Evolutionary conservation across 2,888 invertebrate genomes (phyloP), one percentile per base, ranked within the genome.

Genomic region (Ferrisia virgata): DNA sequence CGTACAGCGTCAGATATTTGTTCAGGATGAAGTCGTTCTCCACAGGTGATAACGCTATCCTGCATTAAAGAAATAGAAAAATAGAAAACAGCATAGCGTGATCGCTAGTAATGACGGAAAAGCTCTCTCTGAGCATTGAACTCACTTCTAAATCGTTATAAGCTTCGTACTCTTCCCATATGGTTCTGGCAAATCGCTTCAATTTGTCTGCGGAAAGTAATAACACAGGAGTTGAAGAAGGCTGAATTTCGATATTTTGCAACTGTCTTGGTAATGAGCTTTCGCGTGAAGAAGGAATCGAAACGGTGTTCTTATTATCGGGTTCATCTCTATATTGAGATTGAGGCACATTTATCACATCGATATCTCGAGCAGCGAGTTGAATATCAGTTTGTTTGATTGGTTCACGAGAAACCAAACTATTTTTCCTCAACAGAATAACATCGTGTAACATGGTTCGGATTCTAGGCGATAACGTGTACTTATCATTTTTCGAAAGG

Each of bases 181-280:
- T 83, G 31, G 83, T 83, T n/a, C 15, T 43, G 18, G 28, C 25
- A 33, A 18, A 39, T 43, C 76, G 39, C 18, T 72, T 40, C 5
- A 76, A 9, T 83, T 72, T 28, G 15, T 72, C 83, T 2, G 33
- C 28, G 31, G 81, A 36, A 11, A 81, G 53, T 33, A 53, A 33
- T 13, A 22, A 9, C 5, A 64, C 33, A n/a, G 43, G 25, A 4
- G 22, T 22, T 18, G 69, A 18, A 13, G 72, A 72, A 2, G 72
- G 8, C 25, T 33, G 72, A 15, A 31, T 53, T 18, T 18, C 31
- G 8, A 31, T 18, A 11, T 15, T 40, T 25, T 83, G 83, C 6
- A 76, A 83, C 53, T 76, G 72, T 28, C 83, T 83, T 39, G 36
- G 83, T 31, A 83, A n/a, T 15, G 83, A 83, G 39, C 83, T 83